Evolutionary conservation across 2,888 invertebrate genomes (phyloP).

Genomic region (Melieria crassipennis): DNA sequence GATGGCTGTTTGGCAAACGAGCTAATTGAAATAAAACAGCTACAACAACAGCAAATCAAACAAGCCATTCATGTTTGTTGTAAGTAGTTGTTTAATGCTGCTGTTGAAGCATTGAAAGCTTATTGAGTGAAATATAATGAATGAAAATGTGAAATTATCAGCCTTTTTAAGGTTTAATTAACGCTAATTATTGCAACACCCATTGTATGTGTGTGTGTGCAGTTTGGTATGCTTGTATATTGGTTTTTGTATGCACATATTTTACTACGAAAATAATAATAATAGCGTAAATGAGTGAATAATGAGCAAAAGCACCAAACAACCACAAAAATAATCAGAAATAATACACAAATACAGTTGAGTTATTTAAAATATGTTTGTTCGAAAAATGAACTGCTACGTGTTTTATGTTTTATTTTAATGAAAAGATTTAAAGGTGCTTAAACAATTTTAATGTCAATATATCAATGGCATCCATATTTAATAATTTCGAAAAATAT

Average conservation of each 20-base stretch:
- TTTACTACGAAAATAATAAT: background rate
- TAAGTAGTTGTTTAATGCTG: constrained; percentile 8
- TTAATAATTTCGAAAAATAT: too few relatives aligned
- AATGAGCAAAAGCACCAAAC: background rate
- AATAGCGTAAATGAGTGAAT: background rate
- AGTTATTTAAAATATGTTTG: too few relatives aligned
- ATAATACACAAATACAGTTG: too few relatives aligned
- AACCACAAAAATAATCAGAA: background rate
- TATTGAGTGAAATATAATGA: constrained; percentile 19
- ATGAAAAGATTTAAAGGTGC: too few relatives aligned
- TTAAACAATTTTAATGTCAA: too few relatives aligned
- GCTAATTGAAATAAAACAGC: background rate
- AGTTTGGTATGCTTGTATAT: background rate
- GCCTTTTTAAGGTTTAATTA: constrained; percentile 48
- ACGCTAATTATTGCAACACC: constrained; percentile 34
- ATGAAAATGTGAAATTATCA: constrained; percentile 38
- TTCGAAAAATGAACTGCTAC: too few relatives aligned
- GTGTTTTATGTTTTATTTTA: too few relatives aligned
- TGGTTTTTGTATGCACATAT: background rate
- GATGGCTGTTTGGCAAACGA: background rate
- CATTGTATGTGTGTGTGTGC: too few relatives aligned
- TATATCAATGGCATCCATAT: too few relatives aligned
- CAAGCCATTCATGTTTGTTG: background rate
- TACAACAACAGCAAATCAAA: background rate
- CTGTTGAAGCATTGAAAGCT: constrained; percentile 7